phyloP scores from a whole-genome alignment of 2,113 vertebrate genomes.

The Phrynocephalus versicolor region DNA sequence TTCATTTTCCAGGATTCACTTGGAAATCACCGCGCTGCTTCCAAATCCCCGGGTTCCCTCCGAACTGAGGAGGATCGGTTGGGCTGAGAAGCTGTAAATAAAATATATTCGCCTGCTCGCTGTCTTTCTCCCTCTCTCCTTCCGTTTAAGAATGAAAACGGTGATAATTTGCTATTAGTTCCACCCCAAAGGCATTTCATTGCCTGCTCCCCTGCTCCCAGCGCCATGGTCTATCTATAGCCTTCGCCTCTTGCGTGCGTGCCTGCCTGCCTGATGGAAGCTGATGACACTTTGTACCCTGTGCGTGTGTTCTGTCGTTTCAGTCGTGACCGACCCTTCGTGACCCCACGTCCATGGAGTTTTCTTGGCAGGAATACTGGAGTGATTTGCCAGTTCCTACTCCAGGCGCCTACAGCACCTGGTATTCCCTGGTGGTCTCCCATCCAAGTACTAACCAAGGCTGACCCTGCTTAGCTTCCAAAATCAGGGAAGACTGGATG shows the following conservation, averaged over 20 bases:
- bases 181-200: not conserved
- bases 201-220: not conserved
- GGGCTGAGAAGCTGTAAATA: not conserved
- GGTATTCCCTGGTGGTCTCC: no score
- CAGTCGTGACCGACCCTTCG: no score
- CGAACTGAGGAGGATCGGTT: not conserved
- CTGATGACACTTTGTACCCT: no score
- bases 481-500: no score
- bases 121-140: not conserved
- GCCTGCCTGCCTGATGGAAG: not conserved
- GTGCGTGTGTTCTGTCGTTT: no score
- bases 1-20: not conserved
- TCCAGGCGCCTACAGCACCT: no score
- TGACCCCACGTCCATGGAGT: no score
- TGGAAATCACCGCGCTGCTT: not conserved
- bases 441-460: no score
- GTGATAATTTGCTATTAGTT: not conserved
- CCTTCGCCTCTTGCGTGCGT: not conserved
- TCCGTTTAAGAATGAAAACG: constrained; percentile 10
- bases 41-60: not conserved
- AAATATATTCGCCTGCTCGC: no score
- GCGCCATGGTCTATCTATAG: not conserved
- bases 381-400: no score
- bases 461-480: no score
- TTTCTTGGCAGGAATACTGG: no score